Percentiles rank a stretch among this genome's conserved stretches.
Conservation (phyloP, 2,888 invertebrate genomes). For the Stenolophus ochropezus region DNA sequence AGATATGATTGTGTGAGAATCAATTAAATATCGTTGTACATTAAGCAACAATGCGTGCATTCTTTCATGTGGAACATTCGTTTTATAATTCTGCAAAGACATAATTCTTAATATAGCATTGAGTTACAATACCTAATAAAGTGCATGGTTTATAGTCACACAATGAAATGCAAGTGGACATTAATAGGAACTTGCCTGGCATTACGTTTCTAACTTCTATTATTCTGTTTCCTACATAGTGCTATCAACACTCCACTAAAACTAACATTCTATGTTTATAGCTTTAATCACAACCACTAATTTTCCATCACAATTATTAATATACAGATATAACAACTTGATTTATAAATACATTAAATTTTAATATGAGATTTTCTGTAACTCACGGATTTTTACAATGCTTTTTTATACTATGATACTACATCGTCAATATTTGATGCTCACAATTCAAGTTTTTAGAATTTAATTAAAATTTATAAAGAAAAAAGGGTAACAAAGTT, state of each 20-base stretch:
- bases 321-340: no score
- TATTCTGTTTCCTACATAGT: background rate
- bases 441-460: no score
- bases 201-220: background rate
- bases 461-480: no score
- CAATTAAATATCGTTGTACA: background rate
- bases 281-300: no score
- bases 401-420: no score
- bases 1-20: no score
- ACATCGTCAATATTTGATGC: no score
- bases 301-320: no score
- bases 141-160: slow-evolving; percentile 1
- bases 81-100: background rate
- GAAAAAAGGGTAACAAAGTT: no score
- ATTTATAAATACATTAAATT: no score
- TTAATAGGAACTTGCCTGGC: background rate
- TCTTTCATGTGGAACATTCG: background rate
- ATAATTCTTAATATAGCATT: slow-evolving; percentile 1
- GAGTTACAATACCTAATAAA: background rate
- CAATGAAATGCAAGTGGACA: background rate
- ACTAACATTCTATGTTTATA: background rate
- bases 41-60: background rate
- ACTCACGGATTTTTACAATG: no score
- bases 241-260: background rate
- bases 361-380: no score